Conservation (phyloP, 2,888 invertebrate genomes). For the Schrankia costaestrigalis region DNA sequence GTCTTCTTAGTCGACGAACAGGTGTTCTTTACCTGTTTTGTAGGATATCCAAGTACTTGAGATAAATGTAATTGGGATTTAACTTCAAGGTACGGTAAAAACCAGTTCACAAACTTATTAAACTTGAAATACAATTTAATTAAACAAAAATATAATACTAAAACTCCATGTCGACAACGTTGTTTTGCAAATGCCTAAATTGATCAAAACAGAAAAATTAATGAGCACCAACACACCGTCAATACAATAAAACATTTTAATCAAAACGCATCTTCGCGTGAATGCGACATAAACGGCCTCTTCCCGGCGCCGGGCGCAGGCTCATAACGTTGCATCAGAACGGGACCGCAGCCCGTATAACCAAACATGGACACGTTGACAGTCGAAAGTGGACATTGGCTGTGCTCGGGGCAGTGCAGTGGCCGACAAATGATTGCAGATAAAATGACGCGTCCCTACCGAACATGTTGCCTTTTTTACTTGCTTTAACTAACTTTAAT, state of each 20-base stretch:
- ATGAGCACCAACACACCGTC: not conserved
- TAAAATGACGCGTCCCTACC: slow-evolving; percentile 1
- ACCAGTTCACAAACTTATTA: too few relatives aligned
- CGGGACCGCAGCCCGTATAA: slow-evolving; percentile 42
- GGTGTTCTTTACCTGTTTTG: too few relatives aligned
- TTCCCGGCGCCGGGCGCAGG: slow-evolving; percentile 26
- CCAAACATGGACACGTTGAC: slow-evolving; percentile 43
- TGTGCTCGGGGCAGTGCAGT: slow-evolving; percentile 2
- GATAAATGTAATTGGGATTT: too few relatives aligned
- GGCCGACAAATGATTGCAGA: slow-evolving; percentile 23
- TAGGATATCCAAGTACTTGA: too few relatives aligned
- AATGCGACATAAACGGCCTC: slow-evolving; percentile 7
- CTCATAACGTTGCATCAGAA: slow-evolving; percentile 38
- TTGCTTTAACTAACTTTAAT: too few relatives aligned
- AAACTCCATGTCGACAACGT: too few relatives aligned
- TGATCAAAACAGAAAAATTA: not conserved
- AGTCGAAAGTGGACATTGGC: slow-evolving; percentile 25
- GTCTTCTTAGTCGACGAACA: too few relatives aligned
- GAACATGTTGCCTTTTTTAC: too few relatives aligned
- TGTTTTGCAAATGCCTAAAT: slow-evolving; percentile 1
- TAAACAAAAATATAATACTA: too few relatives aligned
- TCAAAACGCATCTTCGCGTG: slow-evolving; percentile 1
- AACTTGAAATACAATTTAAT: too few relatives aligned
- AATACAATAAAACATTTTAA: slow-evolving; percentile 9
- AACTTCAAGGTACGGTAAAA: too few relatives aligned